Conservation (phyloP, 2,797 vertebrate genomes). For the Spinus pinus region DNA sequence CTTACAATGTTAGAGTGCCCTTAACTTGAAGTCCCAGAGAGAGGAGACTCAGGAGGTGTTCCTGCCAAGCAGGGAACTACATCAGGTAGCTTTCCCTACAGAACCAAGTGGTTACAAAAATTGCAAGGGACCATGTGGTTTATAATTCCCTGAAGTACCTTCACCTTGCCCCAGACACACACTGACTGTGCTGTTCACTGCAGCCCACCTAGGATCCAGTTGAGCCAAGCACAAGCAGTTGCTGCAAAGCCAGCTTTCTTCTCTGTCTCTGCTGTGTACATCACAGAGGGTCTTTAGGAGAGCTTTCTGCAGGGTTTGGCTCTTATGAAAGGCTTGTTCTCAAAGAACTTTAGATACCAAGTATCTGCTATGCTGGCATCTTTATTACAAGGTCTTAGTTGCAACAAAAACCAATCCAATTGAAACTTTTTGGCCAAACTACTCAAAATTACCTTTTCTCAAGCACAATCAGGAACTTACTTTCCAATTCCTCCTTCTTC, state of each 20-base stretch:
- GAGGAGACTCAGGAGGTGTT: background rate
- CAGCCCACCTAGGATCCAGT: fast-evolving
- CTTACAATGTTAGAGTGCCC: background rate
- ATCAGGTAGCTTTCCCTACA: background rate
- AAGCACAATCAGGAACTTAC: constrained; percentile 76
- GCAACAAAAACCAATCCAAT: background rate
- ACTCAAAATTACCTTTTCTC: background rate
- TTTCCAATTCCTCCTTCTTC: constrained; percentile 83
- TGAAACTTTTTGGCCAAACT: background rate
- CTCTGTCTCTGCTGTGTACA: background rate
- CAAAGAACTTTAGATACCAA: background rate
- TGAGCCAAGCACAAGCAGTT: background rate
- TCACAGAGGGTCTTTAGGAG: background rate
- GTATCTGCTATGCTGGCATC: background rate
- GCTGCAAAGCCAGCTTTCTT: background rate
- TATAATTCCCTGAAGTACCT: background rate
- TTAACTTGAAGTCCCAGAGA: background rate
- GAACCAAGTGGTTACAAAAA: background rate
- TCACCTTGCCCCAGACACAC: background rate
- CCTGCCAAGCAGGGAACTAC: fast-evolving
- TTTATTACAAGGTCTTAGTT: background rate
- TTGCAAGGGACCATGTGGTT: background rate
- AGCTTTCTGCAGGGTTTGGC: background rate
- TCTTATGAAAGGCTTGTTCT: background rate
- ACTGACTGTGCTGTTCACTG: background rate